Conservation (phyloP, 1,140 invertebrate genomes). For the Drosophila biarmipes region DNA sequence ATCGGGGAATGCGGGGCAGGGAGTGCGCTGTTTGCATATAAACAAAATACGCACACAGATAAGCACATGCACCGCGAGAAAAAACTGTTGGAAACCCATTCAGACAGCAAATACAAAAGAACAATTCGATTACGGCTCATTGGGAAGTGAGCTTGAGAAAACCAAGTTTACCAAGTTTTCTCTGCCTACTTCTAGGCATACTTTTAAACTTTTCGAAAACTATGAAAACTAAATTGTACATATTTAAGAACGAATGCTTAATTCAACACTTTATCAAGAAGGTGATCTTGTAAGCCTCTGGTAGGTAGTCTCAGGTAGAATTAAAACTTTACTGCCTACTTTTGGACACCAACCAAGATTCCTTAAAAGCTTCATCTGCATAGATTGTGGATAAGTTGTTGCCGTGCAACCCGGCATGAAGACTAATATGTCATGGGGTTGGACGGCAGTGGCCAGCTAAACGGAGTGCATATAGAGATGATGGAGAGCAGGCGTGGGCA, state of each 20-base stretch:
- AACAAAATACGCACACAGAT: background rate
- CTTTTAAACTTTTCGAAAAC: too few relatives aligned
- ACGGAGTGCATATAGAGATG: background rate
- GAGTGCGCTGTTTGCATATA: background rate
- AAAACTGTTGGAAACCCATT: background rate
- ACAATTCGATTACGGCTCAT: too few relatives aligned
- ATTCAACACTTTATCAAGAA: too few relatives aligned
- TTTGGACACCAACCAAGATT: background rate
- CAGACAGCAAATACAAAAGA: too few relatives aligned
- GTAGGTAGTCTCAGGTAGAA: too few relatives aligned
- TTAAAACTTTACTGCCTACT: too few relatives aligned
- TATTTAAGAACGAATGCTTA: too few relatives aligned
- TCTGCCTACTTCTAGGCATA: too few relatives aligned
- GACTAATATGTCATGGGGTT: constrained; percentile 2
- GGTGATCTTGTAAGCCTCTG: too few relatives aligned
- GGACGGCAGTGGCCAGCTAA: constrained; percentile 9
- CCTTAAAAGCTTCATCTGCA: background rate
- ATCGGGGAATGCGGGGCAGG: constrained; percentile 5
- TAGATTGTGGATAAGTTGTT: background rate
- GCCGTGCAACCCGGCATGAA: background rate
- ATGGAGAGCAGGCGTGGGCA: background rate
- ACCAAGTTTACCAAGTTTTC: too few relatives aligned
- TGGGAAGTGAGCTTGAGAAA: too few relatives aligned
- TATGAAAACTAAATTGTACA: too few relatives aligned
- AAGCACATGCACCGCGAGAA: constrained; percentile 1